Conservation (phyloP, 2,113 vertebrate genomes). For the Albula glossodonta region DNA sequence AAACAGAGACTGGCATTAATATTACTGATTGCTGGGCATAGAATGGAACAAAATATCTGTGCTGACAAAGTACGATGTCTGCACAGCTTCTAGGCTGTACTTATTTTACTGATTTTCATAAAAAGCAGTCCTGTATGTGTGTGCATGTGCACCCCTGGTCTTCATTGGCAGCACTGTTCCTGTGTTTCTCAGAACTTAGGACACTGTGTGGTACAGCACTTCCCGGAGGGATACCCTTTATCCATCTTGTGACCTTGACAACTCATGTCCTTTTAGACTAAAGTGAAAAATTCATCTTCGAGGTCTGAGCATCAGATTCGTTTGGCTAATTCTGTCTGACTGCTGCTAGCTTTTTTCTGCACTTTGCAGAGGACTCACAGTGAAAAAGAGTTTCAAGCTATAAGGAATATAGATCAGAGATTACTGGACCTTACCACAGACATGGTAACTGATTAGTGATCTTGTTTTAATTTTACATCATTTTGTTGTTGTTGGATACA, state of each 20-base stretch:
- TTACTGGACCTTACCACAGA: background rate
- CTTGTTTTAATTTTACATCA: too few relatives aligned
- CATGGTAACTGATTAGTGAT: background rate
- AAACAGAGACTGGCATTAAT: too few relatives aligned
- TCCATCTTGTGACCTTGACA: slow-evolving; percentile 8
- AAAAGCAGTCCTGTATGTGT: too few relatives aligned
- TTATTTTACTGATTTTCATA: too few relatives aligned
- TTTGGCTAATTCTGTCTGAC: background rate
- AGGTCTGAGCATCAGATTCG: background rate
- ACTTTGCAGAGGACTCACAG: background rate
- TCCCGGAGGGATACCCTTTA: slow-evolving; percentile 1
- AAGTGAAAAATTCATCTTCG: slow-evolving; percentile 14
- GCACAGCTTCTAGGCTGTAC: too few relatives aligned
- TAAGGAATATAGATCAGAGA: background rate
- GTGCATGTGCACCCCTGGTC: too few relatives aligned
- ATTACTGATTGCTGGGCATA: too few relatives aligned
- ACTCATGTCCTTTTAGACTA: slow-evolving; percentile 6
- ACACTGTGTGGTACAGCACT: background rate
- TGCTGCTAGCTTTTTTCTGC: background rate
- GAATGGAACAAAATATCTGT: too few relatives aligned
- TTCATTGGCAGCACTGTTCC: background rate
- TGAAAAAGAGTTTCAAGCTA: background rate
- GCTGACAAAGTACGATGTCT: too few relatives aligned
- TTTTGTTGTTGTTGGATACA: too few relatives aligned
- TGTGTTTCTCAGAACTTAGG: background rate